Percentiles rank a stretch among this genome's conserved stretches.
Evolutionary conservation across 2,888 invertebrate species (phyloP).

Genomic region (Polydrusus cervinus): DNA sequence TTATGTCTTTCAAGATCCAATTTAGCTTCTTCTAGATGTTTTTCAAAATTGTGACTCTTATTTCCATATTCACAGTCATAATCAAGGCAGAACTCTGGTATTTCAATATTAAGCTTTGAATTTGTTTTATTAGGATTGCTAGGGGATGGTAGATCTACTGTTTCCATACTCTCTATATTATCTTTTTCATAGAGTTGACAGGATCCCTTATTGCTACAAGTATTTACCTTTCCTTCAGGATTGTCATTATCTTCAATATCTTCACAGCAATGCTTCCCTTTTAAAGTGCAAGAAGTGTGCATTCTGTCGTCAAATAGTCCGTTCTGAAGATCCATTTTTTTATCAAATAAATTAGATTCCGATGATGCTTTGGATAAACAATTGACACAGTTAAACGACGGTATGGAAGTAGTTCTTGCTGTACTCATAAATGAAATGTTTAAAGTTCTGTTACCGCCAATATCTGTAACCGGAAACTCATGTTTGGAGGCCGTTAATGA

Average conservation of each 20-base stretch:
- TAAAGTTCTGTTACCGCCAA: slow-evolving; percentile 78
- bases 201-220: slow-evolving; percentile 38
- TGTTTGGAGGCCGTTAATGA: slow-evolving; percentile 73
- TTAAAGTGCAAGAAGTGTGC: slow-evolving; percentile 79
- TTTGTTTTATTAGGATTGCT: slow-evolving; percentile 23
- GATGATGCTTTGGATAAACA: slow-evolving; percentile 65
- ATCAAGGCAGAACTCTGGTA: background rate
- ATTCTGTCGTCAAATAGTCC: slow-evolving; percentile 80
- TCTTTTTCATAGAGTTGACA: slow-evolving; percentile 57
- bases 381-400: slow-evolving; percentile 69
- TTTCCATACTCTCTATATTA: slow-evolving; percentile 10
- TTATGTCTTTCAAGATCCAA: slow-evolving; percentile 48
- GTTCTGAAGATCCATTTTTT: slow-evolving; percentile 57
- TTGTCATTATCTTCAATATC: slow-evolving; percentile 78
- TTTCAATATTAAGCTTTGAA: slow-evolving; percentile 13
- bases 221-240: background rate
- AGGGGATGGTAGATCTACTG: background rate
- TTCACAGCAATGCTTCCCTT: slow-evolving; percentile 82
- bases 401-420: slow-evolving; percentile 78
- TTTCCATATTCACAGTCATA: slow-evolving; percentile 30
- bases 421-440: slow-evolving; percentile 79
- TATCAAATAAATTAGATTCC: slow-evolving; percentile 41
- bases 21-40: slow-evolving; percentile 52
- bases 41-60: slow-evolving; percentile 45
- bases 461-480: slow-evolving; percentile 81